A percentile compares a stretch with the other conserved stretches of the same genome.
Evolutionary conservation across 1,140 invertebrate genomes (phyloP).

Genomic region (Octopus bimaculoides): DNA sequence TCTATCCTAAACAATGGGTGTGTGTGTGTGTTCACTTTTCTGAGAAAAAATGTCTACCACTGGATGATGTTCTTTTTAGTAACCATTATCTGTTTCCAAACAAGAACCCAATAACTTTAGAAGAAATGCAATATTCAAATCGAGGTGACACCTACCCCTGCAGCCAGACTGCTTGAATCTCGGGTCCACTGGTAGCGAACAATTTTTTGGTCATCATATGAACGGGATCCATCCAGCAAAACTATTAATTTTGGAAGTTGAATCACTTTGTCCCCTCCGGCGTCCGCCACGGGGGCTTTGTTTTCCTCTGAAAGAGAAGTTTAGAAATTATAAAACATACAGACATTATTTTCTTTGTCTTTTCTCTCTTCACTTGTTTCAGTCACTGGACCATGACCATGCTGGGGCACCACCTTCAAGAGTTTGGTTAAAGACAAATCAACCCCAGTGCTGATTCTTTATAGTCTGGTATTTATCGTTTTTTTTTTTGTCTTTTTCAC

Average conservation of each 20-base stretch:
- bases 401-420: no score
- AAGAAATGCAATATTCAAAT: not conserved
- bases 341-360: no score
- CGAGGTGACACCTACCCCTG: constrained; percentile 67
- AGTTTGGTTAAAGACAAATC: no score
- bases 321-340: not conserved
- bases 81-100: no score
- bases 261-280: constrained; percentile 69
- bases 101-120: no score
- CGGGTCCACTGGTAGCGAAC: constrained; percentile 82
- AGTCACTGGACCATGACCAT: no score
- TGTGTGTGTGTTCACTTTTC: not conserved
- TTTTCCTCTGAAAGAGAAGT: constrained; percentile 72
- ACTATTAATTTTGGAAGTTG: constrained; percentile 74
- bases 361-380: no score
- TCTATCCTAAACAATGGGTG: not conserved
- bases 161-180: constrained; percentile 76
- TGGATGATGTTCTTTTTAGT: not conserved
- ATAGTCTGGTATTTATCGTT: no score
- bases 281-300: constrained; percentile 81
- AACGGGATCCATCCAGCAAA: constrained; percentile 79
- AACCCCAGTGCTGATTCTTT: no score
- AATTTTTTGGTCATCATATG: constrained; percentile 84
- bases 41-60: not conserved
- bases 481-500: no score